These are phyloP conservation scores for Styela clava DNA, from an alignment of 23 tunicate species.

Conservation along the genomic window DNA sequence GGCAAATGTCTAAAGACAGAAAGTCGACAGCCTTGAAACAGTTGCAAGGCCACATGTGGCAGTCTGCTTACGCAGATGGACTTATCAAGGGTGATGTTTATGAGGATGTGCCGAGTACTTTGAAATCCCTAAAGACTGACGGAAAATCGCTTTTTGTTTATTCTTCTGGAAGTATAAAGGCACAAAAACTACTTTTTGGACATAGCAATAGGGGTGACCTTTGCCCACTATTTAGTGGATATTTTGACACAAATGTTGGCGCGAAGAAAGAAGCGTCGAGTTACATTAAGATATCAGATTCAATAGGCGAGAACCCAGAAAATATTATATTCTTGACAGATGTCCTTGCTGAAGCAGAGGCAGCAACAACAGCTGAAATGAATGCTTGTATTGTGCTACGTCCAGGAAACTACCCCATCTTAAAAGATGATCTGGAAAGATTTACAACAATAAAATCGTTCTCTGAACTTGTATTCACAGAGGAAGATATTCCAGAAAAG, in stretches of 20 bases:
- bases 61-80: constrained; percentile 39
- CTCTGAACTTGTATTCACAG: neutral
- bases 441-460: constrained; percentile 4
- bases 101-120: constrained; percentile 41
- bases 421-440: neutral
- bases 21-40: constrained; percentile 63
- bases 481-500: neutral
- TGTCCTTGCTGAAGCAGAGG: constrained; percentile 59
- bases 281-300: constrained; percentile 46
- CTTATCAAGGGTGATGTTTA: constrained; percentile 46
- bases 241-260: constrained; percentile 72
- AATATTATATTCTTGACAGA: constrained; percentile 75
- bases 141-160: constrained; percentile 54
- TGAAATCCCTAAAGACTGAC: constrained; percentile 14
- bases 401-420: constrained; percentile 60
- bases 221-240: constrained; percentile 30
- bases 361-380: constrained; percentile 45
- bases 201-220: constrained; percentile 47
- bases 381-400: constrained; percentile 41
- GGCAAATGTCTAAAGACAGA: constrained; percentile 59
- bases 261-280: constrained; percentile 40
- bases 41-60: constrained; percentile 71
- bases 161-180: constrained; percentile 75
- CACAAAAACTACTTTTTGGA: constrained; percentile 68
- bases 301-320: constrained; percentile 12